Conservation (phyloP, 1,140 invertebrate genomes). For the Prorops nasuta region DNA sequence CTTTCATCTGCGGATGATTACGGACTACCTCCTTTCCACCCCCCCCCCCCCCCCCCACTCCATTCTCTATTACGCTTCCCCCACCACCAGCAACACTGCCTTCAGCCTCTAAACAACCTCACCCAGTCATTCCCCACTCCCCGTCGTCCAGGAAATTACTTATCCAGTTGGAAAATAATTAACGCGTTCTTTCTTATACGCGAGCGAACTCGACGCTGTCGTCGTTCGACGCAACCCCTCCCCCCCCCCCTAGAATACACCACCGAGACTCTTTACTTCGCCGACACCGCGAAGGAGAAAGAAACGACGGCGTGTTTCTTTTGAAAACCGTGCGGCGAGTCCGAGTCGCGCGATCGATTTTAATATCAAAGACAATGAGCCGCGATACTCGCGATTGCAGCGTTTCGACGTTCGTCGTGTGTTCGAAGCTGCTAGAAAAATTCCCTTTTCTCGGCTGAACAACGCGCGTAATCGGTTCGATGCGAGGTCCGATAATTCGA, state of each 20-base stretch:
- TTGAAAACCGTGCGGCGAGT: too few relatives aligned
- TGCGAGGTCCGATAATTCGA: too few relatives aligned
- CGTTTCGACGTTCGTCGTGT: too few relatives aligned
- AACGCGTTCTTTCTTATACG: constrained; percentile 26
- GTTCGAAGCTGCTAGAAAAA: too few relatives aligned
- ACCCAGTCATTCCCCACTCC: constrained; percentile 18
- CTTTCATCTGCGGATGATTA: constrained; percentile 57
- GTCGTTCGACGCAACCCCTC: constrained; percentile 20
- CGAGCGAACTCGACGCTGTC: constrained; percentile 21
- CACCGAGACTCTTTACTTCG: constrained; percentile 9
- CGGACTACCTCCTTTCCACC: constrained; percentile 23
- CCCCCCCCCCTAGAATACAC: constrained; percentile 5
- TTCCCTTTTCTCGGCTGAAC: too few relatives aligned
- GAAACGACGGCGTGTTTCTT: too few relatives aligned
- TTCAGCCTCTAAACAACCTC: not conserved
- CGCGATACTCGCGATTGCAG: too few relatives aligned
- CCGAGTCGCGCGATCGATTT: too few relatives aligned
- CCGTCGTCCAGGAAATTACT: constrained; percentile 37
- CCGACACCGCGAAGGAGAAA: constrained; percentile 9
- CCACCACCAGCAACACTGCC: not conserved
- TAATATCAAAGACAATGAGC: too few relatives aligned
- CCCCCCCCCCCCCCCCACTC: not conserved
- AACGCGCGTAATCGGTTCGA: too few relatives aligned
- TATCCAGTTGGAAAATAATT: constrained; percentile 42
- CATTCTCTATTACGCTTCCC: constrained; percentile 9